Evolutionary conservation across 2,888 invertebrate species (phyloP), one percentile per base, ranked within the genome.

Genomic region (Troides aeacus): DNA sequence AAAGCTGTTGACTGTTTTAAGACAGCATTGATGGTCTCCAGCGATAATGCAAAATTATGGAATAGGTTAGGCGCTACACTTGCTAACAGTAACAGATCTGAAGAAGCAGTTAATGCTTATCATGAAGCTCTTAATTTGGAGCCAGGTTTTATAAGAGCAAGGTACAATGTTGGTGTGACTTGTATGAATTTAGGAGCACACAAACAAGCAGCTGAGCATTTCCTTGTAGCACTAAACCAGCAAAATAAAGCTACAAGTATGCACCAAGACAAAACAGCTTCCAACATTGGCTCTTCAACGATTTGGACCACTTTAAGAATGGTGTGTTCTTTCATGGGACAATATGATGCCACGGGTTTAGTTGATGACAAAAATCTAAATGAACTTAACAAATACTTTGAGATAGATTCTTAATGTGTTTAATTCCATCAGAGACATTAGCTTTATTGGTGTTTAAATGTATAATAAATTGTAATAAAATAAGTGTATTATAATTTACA

Each of bases 121-220:
- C 96, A 97, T 82, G 95, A 95, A 79, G 99, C 99, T 56, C 92
- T 99, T 65, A 95, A 96, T 81, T 92, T 99, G 64, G 96, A 97
- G 72, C 99, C 99, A 8, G 99, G 99, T 2, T 99, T 98, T 86
- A 98, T 99, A 73, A 94, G 99, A 71, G 99, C 99, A 10, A 94
- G 99, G 72, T 99, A 99, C 85, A 99, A 99, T 92, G 96, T 99
- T 71, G 99, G 99, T 39, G 99, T 99, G 68, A 98, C 98, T 71
- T 99, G 99, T 84, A 97, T 99, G 90, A 99, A 99, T 89, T 94
- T 99, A 62, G 96, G 97, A 77, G 98, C 98, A 61, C 97, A 99
- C 83, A 98, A 96, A 81, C 97, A 99, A 91, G 99, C 99, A 8
- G 97, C 97, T 18, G 99, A 99, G 85, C 99, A 99, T 92, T 96